Conservation (phyloP, 1,140 invertebrate genomes). For the Drosophila sturtevanti region DNA sequence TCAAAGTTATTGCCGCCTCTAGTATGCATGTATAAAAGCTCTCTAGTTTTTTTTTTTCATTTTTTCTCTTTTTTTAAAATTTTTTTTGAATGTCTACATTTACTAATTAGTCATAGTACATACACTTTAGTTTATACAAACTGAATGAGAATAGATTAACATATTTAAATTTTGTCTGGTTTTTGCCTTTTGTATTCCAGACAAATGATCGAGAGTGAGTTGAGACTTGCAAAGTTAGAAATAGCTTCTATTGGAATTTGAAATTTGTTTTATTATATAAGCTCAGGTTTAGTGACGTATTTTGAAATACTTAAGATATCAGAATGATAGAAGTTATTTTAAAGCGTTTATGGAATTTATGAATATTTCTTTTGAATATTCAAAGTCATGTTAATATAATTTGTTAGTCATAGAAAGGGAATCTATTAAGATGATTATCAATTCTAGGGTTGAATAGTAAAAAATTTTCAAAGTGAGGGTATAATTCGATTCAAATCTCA, state of each 20-base stretch:
- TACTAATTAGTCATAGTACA: constrained; percentile 61
- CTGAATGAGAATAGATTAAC: constrained; percentile 17
- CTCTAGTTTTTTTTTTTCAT: no score
- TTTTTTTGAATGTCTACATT: constrained; percentile 18
- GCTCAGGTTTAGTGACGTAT: neutral
- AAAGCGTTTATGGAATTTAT: neutral
- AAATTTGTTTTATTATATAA: neutral
- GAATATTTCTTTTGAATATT: neutral
- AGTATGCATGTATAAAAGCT: constrained; percentile 41
- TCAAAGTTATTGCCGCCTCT: constrained; percentile 59
- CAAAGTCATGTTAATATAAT: neutral
- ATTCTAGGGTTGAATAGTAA: no score
- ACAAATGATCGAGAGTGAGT: neutral
- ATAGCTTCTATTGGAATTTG: neutral
- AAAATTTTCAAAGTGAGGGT: no score
- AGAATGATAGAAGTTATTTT: neutral
- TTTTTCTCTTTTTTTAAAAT: neutral
- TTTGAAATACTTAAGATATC: neutral
- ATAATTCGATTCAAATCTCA: no score
- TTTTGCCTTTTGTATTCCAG: neutral
- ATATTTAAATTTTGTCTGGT: neutral
- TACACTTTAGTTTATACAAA: neutral
- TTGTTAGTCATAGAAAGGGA: neutral
- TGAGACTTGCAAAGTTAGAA: neutral
- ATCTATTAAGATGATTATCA: no score